Evolutionary conservation across 2,113 vertebrate species (phyloP), one percentile per base, ranked within the genome.

Genomic region (Zosterops japonicus): DNA sequence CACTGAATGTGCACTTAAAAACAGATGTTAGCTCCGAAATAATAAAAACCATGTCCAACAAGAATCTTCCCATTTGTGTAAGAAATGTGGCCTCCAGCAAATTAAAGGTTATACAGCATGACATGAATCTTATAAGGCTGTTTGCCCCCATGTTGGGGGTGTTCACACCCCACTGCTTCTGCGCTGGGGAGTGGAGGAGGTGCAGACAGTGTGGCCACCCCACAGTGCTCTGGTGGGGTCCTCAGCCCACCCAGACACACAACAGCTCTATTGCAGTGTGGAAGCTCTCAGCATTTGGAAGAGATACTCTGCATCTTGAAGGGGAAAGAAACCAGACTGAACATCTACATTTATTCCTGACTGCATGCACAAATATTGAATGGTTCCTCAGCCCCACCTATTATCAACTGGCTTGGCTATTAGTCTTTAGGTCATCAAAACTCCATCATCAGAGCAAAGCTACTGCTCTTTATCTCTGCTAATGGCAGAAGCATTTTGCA

Each of bases 321-420:
- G 8, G 39, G 52, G 35, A 63, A 74, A 83, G 14, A 69, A 85
- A 18, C 23, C 42, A 79, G 33, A 24, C 17, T 42, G 23, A 78
- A 39, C 17, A 59, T 14, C 25, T 57, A 13, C 28, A 36, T 44
- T 19, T 81, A 18, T 67, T 78, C 56, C 52, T 87, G 74, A 67
- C 22, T 21, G 6, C 3, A 2, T 50, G 21, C 33, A 75, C 15
- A 79, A 39, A 27, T 1, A 5, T 16, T 49, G 53, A 49, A 46
- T 0, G 0, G 8, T 50, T 6, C n/a, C 13, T n/a, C 19, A 76
- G 16, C 9, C n/a, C 20, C 25, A 56, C 11, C 56, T 49, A 0
- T 21, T 39, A 24, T n/a, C 55, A 55, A 3, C 21, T 56, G 29
- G 1, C 46, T 53, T 57, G 3, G 28, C 41, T 67, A 2, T 52